Conservation (phyloP, 64 coral and sea anemone genomes). For the Acropora yongei region DNA sequence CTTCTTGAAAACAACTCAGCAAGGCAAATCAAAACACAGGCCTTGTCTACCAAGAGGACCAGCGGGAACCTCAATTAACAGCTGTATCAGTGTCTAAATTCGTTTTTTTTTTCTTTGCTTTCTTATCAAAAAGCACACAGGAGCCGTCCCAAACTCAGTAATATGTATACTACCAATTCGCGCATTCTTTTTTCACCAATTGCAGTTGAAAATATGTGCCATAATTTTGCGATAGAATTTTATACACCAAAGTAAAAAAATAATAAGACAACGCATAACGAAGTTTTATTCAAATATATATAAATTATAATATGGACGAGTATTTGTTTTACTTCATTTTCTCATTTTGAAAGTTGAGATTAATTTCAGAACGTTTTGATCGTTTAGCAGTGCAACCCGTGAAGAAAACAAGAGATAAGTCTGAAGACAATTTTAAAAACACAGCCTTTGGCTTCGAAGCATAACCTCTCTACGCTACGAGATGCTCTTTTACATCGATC, state of each 20-base stretch:
- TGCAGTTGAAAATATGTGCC: neutral
- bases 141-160: neutral
- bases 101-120: neutral
- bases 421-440: no score
- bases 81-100: slow-evolving; percentile 4
- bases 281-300: neutral
- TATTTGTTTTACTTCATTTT: neutral
- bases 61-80: slow-evolving; percentile 20
- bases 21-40: neutral
- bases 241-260: neutral
- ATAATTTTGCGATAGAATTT: neutral
- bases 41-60: neutral
- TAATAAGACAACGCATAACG: neutral
- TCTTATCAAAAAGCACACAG: neutral
- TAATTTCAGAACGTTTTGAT: neutral
- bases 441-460: no score
- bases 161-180: neutral
- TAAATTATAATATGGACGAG: neutral
- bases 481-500: no score
- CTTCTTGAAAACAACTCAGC: slow-evolving; percentile 2
- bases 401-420: no score
- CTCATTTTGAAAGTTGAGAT: neutral
- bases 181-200: neutral
- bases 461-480: neutral
- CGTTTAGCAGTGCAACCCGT: neutral